phyloP scores from a whole-genome alignment of 1,140 invertebrate species.

The Hetaerina americana region DNA sequence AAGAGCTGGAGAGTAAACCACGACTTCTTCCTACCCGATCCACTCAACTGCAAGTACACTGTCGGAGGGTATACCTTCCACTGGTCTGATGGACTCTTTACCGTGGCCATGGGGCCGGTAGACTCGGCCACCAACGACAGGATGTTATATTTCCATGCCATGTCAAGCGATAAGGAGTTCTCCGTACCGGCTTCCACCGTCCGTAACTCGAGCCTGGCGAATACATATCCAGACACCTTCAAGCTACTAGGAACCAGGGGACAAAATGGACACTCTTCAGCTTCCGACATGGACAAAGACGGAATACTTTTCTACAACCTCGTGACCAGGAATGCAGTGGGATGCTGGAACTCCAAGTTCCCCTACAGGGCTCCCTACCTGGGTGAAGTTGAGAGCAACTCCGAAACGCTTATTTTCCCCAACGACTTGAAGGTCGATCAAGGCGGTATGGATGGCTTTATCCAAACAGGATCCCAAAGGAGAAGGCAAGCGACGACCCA shows the following conservation, averaged over 20 bases:
- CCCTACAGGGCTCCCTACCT: conserved; percentile 37
- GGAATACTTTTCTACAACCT: conserved; percentile 67
- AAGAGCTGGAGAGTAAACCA: conserved; percentile 58
- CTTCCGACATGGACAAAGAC: conserved; percentile 49
- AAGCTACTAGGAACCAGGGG: conserved; percentile 47
- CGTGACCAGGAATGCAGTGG: conserved; percentile 54
- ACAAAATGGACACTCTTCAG: conserved; percentile 49
- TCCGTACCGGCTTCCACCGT: conserved; percentile 49
- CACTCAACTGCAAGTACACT: conserved; percentile 54
- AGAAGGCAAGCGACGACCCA: neutral
- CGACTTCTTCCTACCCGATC: conserved; percentile 63
- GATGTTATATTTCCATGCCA: conserved; percentile 59
- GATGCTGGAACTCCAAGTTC: conserved; percentile 65
- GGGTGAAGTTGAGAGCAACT: conserved; percentile 42
- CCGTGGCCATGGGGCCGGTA: conserved; percentile 49
- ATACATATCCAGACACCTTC: conserved; percentile 45
- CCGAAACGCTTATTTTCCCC: conserved; percentile 51
- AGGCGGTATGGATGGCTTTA: conserved; percentile 26
- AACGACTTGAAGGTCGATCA: conserved; percentile 65
- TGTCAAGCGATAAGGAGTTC: conserved; percentile 67
- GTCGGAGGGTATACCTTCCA: conserved; percentile 59
- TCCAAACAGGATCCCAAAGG: conserved; percentile 12
- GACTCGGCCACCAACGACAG: conserved; percentile 39
- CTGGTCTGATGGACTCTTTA: conserved; percentile 71
- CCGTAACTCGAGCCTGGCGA: conserved; percentile 38